Conservation (phyloP, 1,140 invertebrate species). For the Lepeophtheirus salmonis region DNA sequence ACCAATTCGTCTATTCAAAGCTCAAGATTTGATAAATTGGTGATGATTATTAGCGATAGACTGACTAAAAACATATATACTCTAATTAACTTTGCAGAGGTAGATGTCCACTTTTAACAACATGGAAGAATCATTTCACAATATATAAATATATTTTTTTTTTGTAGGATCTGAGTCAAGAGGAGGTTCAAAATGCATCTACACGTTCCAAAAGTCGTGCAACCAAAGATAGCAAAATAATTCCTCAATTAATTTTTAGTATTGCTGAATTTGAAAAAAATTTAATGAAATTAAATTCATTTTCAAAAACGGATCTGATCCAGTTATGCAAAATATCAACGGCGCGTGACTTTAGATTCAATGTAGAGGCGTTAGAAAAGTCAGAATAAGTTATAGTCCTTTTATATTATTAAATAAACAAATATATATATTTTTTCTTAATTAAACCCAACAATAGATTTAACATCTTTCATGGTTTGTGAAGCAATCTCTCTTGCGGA, state of each 20-base stretch:
- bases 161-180: neutral
- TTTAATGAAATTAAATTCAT: neutral
- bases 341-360: neutral
- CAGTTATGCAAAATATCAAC: neutral
- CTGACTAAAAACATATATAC: neutral
- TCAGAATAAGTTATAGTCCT: too few species aligned
- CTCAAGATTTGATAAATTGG: neutral
- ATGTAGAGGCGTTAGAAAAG: neutral
- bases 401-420: too few species aligned
- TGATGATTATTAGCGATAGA: neutral
- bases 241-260: neutral
- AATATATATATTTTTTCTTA: too few species aligned
- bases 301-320: neutral
- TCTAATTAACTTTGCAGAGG: neutral
- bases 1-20: neutral
- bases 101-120: too few species aligned
- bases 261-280: neutral
- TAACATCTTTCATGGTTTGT: neutral
- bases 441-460: neutral
- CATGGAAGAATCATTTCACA: too few species aligned
- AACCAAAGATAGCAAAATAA: neutral
- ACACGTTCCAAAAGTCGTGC: neutral
- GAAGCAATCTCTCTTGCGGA: neutral
- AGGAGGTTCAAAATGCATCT: neutral
- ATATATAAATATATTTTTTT: too few species aligned